Evolutionary conservation across 1,140 invertebrate species (phyloP), one percentile per base, ranked within the genome.

Genomic region (Cephus cinctus): DNA sequence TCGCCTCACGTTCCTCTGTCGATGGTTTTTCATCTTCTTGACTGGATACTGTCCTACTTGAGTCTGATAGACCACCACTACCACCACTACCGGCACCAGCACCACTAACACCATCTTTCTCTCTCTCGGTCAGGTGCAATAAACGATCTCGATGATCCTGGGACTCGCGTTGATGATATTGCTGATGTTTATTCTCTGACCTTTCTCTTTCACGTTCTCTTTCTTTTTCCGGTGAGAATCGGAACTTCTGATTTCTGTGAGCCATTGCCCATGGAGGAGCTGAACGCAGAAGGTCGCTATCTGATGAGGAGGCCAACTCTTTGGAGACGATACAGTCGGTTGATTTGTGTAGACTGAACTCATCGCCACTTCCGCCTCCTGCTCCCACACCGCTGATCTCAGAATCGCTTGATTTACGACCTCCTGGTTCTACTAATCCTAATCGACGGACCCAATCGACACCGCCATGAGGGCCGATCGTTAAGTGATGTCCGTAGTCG

Each of bases 271-370:
- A 80, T 1, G 78, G 71, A 1, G 76, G 75, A n/a, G 73, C 73
- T 1, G 77, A 77, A 72, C 78, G 69, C 30, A 82, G 61, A 20
- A 83, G 72, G 59, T 83, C 81, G 15, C 80, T 81, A 43, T 84
- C 82, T 3, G 80, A 83, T 41, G 81, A 81, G 0, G 81, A 80
- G 1, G 79, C 76, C 27, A 75, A 67, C 52, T 84, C 81, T 63
- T 84, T 84, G 1, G 78, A 70, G 25, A 80, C 78, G 57, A 87
- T 85, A 56, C 84, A 86, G 65, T 86, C 85, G 39, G 82, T 85
- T 47, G 85, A 86, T 52, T 81, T 77, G 66, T 84, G 83, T 18
- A 84, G 69, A 27, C 78, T 71, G 9, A 75, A 53, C 45, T 78
- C 78, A 22, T 79, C 79, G 21, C 61, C 67, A 47, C 66, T 71